Evolutionary conservation across 2,113 vertebrate species (phyloP), one percentile per base, ranked within the genome.

Genomic region (Eretmodus cyanostictus): DNA sequence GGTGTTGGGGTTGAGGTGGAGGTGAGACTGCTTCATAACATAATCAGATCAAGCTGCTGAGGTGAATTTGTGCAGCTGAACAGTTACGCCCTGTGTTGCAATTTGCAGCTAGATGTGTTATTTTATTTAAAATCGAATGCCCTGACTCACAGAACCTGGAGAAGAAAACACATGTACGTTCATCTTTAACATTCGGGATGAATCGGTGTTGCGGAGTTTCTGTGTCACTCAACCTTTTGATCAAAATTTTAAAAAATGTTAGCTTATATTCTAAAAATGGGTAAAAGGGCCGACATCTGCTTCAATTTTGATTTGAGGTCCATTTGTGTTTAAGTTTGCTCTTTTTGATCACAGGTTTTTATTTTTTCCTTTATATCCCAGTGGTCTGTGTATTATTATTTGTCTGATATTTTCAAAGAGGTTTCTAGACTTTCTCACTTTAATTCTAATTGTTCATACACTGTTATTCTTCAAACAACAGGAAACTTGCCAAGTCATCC

Each of bases 391-490:
- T 11, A 0, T 63, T 34, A 63, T 63, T 63, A 7, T 11, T 16
- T 5, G 3, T 29, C 9, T 34, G 59, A 34, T 34, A 63, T 36
- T 34, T 63, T 63, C 31, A 66, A 36, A 38, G 61, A 38, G 3
- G 61, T 13, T 12, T 68, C 19, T 38, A 68, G 34, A 38, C 61
- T 38, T 66, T 38, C 11, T 66, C 61, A 38, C 61, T 2, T n/a
- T 66, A 40, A 0, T 5, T 42, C n/a, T 71, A 40, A 24, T 1
- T 2, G 36, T 22, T 71, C 66, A 71, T 9, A 40, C 11, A 12
- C 34, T 68, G 63, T 40, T 68, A 68, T 68, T 68, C 63, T 40
- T 68, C 34, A 68, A 68, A 68, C 63, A 38, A 71, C 66, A 71
- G 66, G 66, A 71, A 71, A 71, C 36, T 71, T 40, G 66, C 66